Evolutionary conservation across 2,113 vertebrate genomes (phyloP).

Genomic region (Etia nguti): DNA sequence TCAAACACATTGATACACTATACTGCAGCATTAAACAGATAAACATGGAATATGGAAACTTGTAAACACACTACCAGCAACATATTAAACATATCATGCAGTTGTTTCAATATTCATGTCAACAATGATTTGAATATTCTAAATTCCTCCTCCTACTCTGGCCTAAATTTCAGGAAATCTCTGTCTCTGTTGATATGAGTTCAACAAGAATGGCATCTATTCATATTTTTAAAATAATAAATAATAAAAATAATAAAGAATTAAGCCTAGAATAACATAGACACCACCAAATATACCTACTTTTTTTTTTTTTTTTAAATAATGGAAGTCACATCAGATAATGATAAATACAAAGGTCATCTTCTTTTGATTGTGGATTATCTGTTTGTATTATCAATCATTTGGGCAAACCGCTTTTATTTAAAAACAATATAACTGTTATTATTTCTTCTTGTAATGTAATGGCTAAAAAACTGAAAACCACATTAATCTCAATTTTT

Average conservation of each 20-base stretch:
- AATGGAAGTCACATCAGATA: not conserved
- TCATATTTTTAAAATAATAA: not conserved
- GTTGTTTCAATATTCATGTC: not conserved
- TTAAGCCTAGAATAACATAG: not conserved
- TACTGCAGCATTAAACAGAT: not conserved
- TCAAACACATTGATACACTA: not conserved
- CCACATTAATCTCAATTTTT: not conserved
- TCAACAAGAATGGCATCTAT: not conserved
- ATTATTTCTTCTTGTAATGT: not conserved
- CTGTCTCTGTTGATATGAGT: not conserved
- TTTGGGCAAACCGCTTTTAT: not conserved
- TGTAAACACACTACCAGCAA: not conserved
- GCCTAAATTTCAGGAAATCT: not conserved
- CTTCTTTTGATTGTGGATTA: not conserved
- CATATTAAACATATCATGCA: not conserved
- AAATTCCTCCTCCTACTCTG: not conserved
- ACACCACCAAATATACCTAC: not conserved
- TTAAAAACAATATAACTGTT: not conserved
- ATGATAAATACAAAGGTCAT: not conserved
- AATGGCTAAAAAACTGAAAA: not conserved
- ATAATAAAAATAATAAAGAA: not conserved
- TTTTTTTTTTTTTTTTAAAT: not conserved
- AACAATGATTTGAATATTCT: not conserved
- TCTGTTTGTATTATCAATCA: not conserved
- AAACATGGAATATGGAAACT: not conserved